Percentiles rank a stretch among this genome's conserved stretches.
These are phyloP conservation scores for Ceratoteleas bidentatus DNA, from an alignment of 1,140 invertebrate species.

Conservation along the genomic window DNA sequence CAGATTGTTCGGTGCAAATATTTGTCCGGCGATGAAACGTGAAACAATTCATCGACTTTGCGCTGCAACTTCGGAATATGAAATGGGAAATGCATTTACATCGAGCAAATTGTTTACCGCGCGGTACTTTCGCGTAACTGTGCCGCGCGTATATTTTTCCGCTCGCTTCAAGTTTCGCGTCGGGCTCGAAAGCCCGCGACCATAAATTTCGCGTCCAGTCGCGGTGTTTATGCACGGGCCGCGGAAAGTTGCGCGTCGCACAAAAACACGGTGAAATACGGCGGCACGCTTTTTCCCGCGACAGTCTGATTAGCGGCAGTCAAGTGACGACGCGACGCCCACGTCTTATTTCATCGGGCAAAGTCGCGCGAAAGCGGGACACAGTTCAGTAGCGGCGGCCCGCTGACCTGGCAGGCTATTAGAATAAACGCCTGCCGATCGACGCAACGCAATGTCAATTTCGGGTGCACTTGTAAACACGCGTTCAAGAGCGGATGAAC, in stretches of 20 bases:
- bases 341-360: too few species aligned
- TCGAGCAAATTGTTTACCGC: constrained; percentile 42
- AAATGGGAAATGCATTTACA: constrained; percentile 37
- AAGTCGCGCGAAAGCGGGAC: background rate
- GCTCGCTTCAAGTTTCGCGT: constrained; percentile 33
- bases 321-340: too few species aligned
- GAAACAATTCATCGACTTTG: background rate
- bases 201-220: constrained; percentile 45
- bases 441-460: constrained; percentile 11
- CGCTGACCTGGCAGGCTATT: constrained; percentile 32
- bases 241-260: constrained; percentile 48
- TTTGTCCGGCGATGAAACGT: too few species aligned
- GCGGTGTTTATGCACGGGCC: constrained; percentile 50
- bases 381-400: constrained; percentile 32
- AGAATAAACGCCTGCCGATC: constrained; percentile 25
- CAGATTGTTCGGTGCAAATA: too few species aligned
- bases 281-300: background rate
- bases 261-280: constrained; percentile 55
- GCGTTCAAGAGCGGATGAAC: background rate
- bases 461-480: constrained; percentile 20
- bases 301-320: too few species aligned
- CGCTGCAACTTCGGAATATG: constrained; percentile 10
- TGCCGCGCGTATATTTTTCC: constrained; percentile 36
- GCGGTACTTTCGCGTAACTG: constrained; percentile 17
- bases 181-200: constrained; percentile 34